Base-by-base conservation (phyloP, 1,140 invertebrate genomes). In the Drosophila aff. region DNA sequence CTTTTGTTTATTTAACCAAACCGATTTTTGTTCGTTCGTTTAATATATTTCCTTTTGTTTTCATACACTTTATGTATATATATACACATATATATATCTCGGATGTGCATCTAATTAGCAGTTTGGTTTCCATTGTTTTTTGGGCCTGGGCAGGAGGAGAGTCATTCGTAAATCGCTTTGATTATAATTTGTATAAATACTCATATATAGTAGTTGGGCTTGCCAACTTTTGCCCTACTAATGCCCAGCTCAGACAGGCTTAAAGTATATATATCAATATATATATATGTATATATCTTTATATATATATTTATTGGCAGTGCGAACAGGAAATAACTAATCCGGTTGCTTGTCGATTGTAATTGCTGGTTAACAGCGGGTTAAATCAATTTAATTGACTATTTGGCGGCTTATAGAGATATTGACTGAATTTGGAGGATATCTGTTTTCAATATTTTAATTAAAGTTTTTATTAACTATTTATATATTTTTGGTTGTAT, bases 1-100 rank as follows among this genome's bases (percentile, higher is more conserved):
- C 76, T 77, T 59, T 80, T 89, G 66, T 84, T 83, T 83, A 78
- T 87, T 81, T 71, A 78, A 87, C 75, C 36, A 58, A 60, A 62
- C 68, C 41, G 66, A 66, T 76, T 76, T 50, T 55, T 43, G 40
- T 41, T 10, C 23, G 1, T 46, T 64, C 9, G 55, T 18, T 36
- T 38, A 23, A 3, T n/a, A 5, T n/a, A 40, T 18, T 61, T 62
- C 18, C 44, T 38, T 18, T 60, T 21, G 41, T 58, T 23, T 26
- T 26, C 21, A n/a, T 8, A 4, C 0, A 16, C 47, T n/a, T 28
- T 49, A 49, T 49, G 15, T 26, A 9, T 31, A 16, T 26, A 43
- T 44, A 43, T 26, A 13, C 10, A 23, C 21, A 23, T 55, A 23
- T 55, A 23, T 55, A 23, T 55, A 23, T 26, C 40, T 40, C 8